Evolutionary conservation across 2,797 vertebrate genomes (phyloP).

Genomic region (Myotis daubentonii): DNA sequence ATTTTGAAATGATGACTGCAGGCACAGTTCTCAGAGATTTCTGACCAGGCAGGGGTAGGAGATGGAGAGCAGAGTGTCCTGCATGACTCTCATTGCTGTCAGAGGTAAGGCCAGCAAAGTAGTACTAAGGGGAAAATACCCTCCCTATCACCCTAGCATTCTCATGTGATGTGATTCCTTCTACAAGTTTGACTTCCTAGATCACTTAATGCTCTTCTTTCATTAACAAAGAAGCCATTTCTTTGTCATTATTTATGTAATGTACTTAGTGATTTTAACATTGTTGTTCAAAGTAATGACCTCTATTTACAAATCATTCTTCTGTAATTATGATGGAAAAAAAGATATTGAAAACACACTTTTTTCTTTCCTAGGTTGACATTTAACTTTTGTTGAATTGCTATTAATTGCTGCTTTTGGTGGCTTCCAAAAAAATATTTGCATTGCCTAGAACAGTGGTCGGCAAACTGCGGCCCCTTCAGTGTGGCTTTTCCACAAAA

Average conservation of each 20-base stretch:
- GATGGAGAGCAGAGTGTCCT: neutral
- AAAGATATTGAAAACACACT: neutral
- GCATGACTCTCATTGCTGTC: neutral
- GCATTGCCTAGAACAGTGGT: neutral
- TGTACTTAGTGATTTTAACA: neutral
- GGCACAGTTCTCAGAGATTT: neutral
- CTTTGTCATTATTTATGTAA: neutral
- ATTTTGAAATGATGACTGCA: neutral
- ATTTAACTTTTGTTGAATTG: constrained; percentile 13
- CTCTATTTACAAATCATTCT: neutral
- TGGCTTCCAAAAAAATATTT: constrained; percentile 15
- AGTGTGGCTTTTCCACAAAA: too few species aligned
- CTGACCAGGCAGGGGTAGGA: neutral
- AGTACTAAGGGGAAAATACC: neutral
- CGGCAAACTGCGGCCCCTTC: too few species aligned
- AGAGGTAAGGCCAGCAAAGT: neutral
- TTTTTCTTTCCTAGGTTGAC: neutral
- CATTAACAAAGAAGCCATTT: neutral
- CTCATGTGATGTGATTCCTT: neutral
- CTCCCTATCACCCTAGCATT: neutral
- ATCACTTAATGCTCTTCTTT: neutral
- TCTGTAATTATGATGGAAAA: neutral
- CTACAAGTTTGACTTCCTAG: neutral
- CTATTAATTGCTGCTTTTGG: neutral
- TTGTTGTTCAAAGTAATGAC: neutral